A percentile compares a stretch with the other conserved stretches of the same genome.
These are phyloP conservation scores for Taphrorychus bicolor DNA, from an alignment of 2,888 invertebrate genomes.

Conservation along the genomic window DNA sequence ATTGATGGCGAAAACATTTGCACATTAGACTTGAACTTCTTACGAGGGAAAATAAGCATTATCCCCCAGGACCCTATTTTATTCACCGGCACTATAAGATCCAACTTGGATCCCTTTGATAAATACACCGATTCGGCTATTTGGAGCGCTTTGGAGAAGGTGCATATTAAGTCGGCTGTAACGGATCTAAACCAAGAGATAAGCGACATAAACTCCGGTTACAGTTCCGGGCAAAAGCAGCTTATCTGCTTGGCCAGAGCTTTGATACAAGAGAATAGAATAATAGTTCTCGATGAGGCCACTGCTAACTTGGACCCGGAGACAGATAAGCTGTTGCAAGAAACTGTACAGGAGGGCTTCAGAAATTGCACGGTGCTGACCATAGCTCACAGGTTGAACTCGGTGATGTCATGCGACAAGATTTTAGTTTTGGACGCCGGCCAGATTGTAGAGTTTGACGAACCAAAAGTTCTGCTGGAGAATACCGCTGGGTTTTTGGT, in stretches of 20 bases:
- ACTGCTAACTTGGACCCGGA: slow-evolving; percentile 82
- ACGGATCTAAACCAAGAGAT: slow-evolving; percentile 65
- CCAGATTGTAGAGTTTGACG: slow-evolving; percentile 74
- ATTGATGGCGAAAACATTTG: slow-evolving; percentile 81
- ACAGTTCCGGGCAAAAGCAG: slow-evolving; percentile 66
- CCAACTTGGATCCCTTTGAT: slow-evolving; percentile 90
- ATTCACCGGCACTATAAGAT: slow-evolving; percentile 85
- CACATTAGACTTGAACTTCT: slow-evolving; percentile 72
- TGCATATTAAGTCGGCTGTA: slow-evolving; percentile 75
- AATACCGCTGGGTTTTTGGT: slow-evolving; percentile 46
- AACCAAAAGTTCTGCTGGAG: slow-evolving; percentile 72
- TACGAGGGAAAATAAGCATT: slow-evolving; percentile 79
- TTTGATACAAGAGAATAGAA: slow-evolving; percentile 59
- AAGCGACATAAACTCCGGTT: slow-evolving; percentile 66
- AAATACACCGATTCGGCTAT: slow-evolving; percentile 78
- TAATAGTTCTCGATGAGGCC: slow-evolving; percentile 68
- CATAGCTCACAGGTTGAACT: slow-evolving; percentile 66
- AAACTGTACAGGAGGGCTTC: slow-evolving; percentile 76
- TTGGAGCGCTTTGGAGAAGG: slow-evolving; percentile 86
- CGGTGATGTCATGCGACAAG: slow-evolving; percentile 83
- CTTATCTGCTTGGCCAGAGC: slow-evolving; percentile 73
- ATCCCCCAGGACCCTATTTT: slow-evolving; percentile 87
- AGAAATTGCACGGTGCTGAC: slow-evolving; percentile 79
- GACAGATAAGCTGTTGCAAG: slow-evolving; percentile 78
- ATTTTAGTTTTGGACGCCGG: slow-evolving; percentile 85